Evolutionary conservation across 2,888 invertebrate genomes (phyloP).

Genomic region (Aphidoletes aphidimyza): DNA sequence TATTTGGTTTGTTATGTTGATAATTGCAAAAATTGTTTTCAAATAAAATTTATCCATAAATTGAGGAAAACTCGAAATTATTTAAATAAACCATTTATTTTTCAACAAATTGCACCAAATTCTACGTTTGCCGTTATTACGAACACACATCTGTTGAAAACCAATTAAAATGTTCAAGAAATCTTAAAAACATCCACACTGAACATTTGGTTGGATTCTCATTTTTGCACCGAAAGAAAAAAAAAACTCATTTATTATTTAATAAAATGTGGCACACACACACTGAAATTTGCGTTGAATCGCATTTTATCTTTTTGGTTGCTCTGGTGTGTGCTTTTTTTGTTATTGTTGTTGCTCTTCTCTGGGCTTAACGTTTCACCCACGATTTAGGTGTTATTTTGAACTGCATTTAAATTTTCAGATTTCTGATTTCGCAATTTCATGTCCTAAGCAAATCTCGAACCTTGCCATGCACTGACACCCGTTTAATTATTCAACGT

Average conservation of each 20-base stretch:
- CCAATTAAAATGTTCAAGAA: constrained; percentile 30
- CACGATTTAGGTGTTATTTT: background rate
- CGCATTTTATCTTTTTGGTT: background rate
- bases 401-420: background rate
- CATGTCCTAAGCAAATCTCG: background rate
- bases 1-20: background rate
- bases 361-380: too few relatives aligned
- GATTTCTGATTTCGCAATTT: background rate
- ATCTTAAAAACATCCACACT: background rate
- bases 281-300: background rate
- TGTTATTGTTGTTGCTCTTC: too few relatives aligned
- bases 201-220: background rate
- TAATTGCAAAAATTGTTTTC: background rate
- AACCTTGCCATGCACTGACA: background rate
- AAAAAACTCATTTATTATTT: constrained; percentile 9
- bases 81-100: too few relatives aligned
- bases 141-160: too few relatives aligned
- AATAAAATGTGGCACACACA: background rate
- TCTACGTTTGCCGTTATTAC: too few relatives aligned
- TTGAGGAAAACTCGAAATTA: too few relatives aligned
- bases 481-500: constrained; percentile 22
- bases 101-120: too few relatives aligned
- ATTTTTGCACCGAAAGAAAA: constrained; percentile 51
- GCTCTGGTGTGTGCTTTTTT: too few relatives aligned
- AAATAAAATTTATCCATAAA: too few relatives aligned